Percentiles rank a stretch among this genome's conserved stretches.
These are phyloP conservation scores for Spongilla lacustris DNA, from an alignment of 37 sponge, comb jelly and placozoan species.

Conservation along the genomic window DNA sequence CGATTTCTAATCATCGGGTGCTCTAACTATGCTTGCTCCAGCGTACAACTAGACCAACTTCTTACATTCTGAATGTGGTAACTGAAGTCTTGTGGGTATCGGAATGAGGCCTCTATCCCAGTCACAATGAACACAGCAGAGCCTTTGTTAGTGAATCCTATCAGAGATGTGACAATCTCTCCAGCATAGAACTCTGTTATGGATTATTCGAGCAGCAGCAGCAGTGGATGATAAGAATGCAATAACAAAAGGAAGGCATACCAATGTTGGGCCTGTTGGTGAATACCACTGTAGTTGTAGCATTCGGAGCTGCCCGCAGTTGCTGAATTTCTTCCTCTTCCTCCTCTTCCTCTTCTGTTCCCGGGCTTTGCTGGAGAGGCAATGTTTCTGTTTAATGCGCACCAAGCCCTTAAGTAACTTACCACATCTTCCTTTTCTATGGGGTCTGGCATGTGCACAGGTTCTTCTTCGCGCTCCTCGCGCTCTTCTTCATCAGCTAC, in stretches of 20 bases:
- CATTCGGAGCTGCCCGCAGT: conserved; percentile 75
- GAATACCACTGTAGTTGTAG: conserved; percentile 65
- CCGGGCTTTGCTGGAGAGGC: not conserved
- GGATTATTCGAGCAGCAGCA: not conserved
- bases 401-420: not conserved
- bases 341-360: conserved; percentile 61
- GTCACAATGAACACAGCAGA: conserved; percentile 69
- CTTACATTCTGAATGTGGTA: conserved; percentile 95
- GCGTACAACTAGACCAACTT: not conserved
- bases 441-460: not conserved
- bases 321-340: conserved; percentile 84
- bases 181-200: conserved; percentile 69
- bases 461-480: conserved; percentile 3
- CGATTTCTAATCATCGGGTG: conserved; percentile 28
- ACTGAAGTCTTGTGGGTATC: conserved; percentile 94
- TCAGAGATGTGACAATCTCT: conserved; percentile 55
- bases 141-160: conserved; percentile 72
- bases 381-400: not conserved
- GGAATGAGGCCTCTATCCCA: conserved; percentile 73
- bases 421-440: not conserved
- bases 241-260: conserved; percentile 3
- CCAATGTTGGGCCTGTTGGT: conserved; percentile 45
- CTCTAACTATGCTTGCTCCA: not conserved
- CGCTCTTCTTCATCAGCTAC: conserved; percentile 32
- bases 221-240: no score